A percentile compares a stretch with the other conserved stretches of the same genome.
Evolutionary conservation across 2,888 invertebrate species (phyloP).

Genomic region (Mimachlamys varia): DNA sequence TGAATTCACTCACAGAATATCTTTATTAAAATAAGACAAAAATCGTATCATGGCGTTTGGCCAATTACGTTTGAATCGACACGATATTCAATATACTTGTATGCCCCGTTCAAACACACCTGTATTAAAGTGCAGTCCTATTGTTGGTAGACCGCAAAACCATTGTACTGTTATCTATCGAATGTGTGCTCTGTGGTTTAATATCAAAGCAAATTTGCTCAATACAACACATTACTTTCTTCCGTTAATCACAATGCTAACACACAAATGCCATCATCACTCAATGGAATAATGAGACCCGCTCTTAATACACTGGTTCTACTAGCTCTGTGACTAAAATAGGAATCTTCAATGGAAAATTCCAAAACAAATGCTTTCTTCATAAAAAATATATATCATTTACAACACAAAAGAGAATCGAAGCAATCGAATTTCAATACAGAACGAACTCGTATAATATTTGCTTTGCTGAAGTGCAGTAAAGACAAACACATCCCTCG

Average conservation of each 20-base stretch:
- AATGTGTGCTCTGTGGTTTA: neutral
- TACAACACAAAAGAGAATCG: neutral
- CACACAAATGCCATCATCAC: neutral
- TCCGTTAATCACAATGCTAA: conserved; percentile 6
- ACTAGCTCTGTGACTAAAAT: neutral
- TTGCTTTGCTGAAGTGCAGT: neutral
- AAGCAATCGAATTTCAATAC: neutral
- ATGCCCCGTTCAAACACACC: neutral
- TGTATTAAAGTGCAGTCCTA: neutral
- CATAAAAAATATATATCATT: neutral
- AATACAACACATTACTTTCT: conserved; percentile 1
- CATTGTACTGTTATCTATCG: neutral
- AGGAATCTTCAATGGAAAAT: neutral
- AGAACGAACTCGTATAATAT: neutral
- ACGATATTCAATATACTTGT: conserved; percentile 1
- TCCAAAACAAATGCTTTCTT: neutral
- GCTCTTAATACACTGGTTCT: neutral
- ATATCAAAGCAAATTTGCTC: conserved; percentile 19
- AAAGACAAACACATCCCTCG: neutral
- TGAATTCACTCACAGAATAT: conserved; percentile 14
- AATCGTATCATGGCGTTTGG: neutral
- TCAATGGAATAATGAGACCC: neutral
- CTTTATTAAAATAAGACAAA: conserved; percentile 33
- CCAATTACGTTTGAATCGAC: conserved; percentile 12
- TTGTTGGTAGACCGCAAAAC: neutral